Evolutionary conservation across 2,888 invertebrate genomes (phyloP), one percentile per base, ranked within the genome.

Genomic region (Heliothis peltigera): DNA sequence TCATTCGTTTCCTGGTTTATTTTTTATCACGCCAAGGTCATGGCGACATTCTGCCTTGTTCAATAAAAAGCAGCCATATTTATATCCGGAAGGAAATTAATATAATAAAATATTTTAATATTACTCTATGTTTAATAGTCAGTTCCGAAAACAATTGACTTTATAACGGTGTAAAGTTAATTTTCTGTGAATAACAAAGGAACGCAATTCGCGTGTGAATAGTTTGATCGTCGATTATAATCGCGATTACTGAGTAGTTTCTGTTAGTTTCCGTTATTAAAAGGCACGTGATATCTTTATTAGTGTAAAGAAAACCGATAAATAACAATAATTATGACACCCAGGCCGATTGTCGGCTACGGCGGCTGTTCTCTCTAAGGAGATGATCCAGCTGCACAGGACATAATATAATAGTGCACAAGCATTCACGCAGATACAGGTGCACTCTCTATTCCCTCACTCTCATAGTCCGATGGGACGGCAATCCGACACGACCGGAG

Each of bases 1-100:
- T 76, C 62, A 56, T 72, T 71, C 67, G 44, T 84, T 87, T 87
- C 87, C 85, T 82, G 71, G 67, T 83, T 71, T 77, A 70, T 79
- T 80, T 82, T 79, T 68, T 84, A 82, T 80, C 75, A 75, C 55
- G 21, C 56, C 84, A 85, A 86, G 87, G 86, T 67, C 66, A n/a
- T 22, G 39, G 42, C 68, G 80, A 64, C 83, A 83, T 63, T 75
- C 65, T 52, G 72, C 58, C 66, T 65, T 51, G 66, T 64, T 22
- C 44, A 56, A 71, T 66, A 60, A 53, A 49, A 66, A 67, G 17
- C 52, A 25, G 12, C 56, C 42, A 52, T 49, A 52, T 70, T 67
- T 42, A 28, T 57, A 62, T 66, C 64, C 81, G 81, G 81, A 80
- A 81, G 81, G 79, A 79, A 80, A 68, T 67, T 52, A 73, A 56